Evolutionary conservation across 2,113 vertebrate genomes (phyloP).

Genomic region (Corapipo altera): DNA sequence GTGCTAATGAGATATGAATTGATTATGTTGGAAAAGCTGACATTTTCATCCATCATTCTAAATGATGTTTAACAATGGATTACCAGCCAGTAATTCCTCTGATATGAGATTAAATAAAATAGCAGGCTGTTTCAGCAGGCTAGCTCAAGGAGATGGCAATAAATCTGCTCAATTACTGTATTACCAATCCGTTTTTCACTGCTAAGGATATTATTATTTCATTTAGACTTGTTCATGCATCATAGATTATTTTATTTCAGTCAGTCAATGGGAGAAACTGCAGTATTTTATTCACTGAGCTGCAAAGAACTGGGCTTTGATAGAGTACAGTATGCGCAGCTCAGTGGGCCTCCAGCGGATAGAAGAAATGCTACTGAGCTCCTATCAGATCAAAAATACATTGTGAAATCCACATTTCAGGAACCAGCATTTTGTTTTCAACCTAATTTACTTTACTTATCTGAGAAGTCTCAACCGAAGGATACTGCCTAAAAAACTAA

Average conservation of each 20-base stretch:
- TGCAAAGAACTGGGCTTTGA: conserved; percentile 73
- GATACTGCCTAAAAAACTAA: conserved; percentile 84
- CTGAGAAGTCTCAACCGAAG: conserved; percentile 81
- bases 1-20: conserved; percentile 97
- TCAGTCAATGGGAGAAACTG: conserved; percentile 92
- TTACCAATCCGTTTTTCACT: conserved; percentile 91
- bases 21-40: conserved; percentile 91
- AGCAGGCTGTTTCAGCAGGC: conserved; percentile 89
- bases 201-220: conserved; percentile 99
- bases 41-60: conserved; percentile 94
- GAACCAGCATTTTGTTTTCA: conserved; percentile 65
- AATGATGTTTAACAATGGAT: conserved; percentile 95
- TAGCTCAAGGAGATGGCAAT: conserved; percentile 85
- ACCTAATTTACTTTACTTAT: conserved; percentile 82
- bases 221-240: conserved; percentile 95
- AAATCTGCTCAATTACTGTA: conserved; percentile 96
- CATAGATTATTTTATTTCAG: conserved; percentile 95
- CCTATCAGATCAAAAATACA: conserved; percentile 39
- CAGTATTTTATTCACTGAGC: conserved; percentile 86
- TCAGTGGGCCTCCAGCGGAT: conserved; percentile 11
- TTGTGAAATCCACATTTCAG: conserved; percentile 31
- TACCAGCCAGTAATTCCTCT: conserved; percentile 92
- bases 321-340: conserved; percentile 71
- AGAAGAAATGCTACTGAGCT: conserved; percentile 26
- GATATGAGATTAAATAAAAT: conserved; percentile 97